Conservation (phyloP, 2,113 vertebrate genomes). For the Chaetodon auriga region DNA sequence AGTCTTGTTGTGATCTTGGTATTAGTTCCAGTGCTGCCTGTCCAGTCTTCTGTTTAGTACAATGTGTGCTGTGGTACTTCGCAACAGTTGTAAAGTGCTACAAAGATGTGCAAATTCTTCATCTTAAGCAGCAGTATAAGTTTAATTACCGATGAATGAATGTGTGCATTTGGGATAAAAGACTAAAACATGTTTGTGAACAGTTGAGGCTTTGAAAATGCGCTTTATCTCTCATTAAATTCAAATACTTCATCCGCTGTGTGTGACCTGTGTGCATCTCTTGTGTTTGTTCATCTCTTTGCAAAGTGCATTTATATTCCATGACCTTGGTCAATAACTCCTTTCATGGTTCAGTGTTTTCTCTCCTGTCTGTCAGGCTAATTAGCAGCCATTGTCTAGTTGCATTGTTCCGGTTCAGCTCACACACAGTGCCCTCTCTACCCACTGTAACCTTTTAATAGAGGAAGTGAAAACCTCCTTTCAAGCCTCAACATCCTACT, state of each 20-base stretch:
- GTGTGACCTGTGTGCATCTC: not conserved
- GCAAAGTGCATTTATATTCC: conserved; percentile 27
- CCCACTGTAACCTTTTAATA: conserved; percentile 40
- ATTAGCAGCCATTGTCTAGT: conserved; percentile 49
- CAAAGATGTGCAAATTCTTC: not conserved
- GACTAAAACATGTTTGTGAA: not conserved
- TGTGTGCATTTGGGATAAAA: not conserved
- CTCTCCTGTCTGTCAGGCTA: conserved; percentile 43
- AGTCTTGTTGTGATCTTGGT: not conserved
- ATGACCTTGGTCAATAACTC: conserved; percentile 43
- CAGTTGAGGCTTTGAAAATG: not conserved
- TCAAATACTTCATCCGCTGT: conserved; percentile 2
- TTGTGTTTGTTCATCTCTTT: conserved; percentile 32
- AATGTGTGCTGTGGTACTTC: not conserved
- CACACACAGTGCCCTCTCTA: conserved; percentile 3
- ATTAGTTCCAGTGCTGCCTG: not conserved
- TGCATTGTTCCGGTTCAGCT: conserved; percentile 49
- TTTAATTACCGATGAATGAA: not conserved
- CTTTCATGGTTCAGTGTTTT: conserved; percentile 52
- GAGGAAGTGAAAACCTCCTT: conserved; percentile 39
- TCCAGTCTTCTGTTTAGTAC: not conserved
- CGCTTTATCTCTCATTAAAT: not conserved
- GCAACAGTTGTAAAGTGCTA: not conserved
- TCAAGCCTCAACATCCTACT: conserved; percentile 6
- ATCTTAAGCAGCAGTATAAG: not conserved